Evolutionary conservation across 2,888 invertebrate genomes (phyloP).

Genomic region (Machimus rusticus): DNA sequence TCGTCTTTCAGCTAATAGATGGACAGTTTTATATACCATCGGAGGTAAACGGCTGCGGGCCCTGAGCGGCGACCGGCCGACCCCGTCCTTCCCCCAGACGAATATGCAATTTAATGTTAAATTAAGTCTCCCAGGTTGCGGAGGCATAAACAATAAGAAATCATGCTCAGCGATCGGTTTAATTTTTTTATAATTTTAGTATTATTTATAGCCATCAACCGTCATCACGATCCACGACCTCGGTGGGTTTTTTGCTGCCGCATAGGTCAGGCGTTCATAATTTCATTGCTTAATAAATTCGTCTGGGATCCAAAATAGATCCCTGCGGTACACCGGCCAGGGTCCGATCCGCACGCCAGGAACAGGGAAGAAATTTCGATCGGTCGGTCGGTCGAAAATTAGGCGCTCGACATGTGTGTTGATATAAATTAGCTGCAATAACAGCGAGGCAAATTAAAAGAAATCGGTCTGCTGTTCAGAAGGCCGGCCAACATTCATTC

Average conservation of each 20-base stretch:
- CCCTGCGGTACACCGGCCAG: slow-evolving; percentile 4
- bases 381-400: slow-evolving; percentile 17
- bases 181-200: slow-evolving; percentile 35
- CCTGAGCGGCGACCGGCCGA: not conserved
- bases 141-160: slow-evolving; percentile 36
- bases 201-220: slow-evolving; percentile 37
- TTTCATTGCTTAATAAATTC: slow-evolving; percentile 38
- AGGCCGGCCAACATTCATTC: slow-evolving; percentile 15
- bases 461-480: slow-evolving; percentile 36
- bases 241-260: not conserved
- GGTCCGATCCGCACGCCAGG: not conserved
- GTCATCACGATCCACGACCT: slow-evolving; percentile 35
- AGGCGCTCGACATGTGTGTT: slow-evolving; percentile 38
- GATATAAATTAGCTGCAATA: slow-evolving; percentile 40
- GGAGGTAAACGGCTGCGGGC: slow-evolving; percentile 15
- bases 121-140: slow-evolving; percentile 37
- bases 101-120: slow-evolving; percentile 40
- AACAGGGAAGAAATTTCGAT: slow-evolving; percentile 3
- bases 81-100: slow-evolving; percentile 9
- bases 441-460: slow-evolving; percentile 38
- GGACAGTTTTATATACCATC: slow-evolving; percentile 50
- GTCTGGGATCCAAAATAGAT: slow-evolving; percentile 16
- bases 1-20: slow-evolving; percentile 57
- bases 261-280: slow-evolving; percentile 29
- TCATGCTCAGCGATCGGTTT: slow-evolving; percentile 10